Conservation (phyloP, 2,888 invertebrate genomes). For the Hypselothyrea guttata region DNA sequence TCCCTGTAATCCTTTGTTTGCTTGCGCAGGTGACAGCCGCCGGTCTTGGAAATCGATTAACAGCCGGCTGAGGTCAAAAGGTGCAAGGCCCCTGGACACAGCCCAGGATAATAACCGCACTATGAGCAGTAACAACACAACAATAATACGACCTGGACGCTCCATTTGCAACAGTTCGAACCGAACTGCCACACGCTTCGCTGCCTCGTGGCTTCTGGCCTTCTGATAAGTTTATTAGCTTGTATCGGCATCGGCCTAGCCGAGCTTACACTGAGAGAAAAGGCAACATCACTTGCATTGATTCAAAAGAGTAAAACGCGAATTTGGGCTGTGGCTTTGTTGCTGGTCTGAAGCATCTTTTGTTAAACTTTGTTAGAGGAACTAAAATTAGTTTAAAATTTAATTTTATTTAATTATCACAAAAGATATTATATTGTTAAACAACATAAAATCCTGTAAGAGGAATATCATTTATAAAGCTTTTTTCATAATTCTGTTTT, state of each 20-base stretch:
- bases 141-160: slow-evolving; percentile 13
- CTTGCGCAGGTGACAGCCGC: slow-evolving; percentile 69
- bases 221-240: slow-evolving; percentile 77
- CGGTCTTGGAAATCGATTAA: slow-evolving; percentile 67
- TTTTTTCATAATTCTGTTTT: too few relatives aligned
- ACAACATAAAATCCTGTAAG: too few relatives aligned
- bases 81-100: slow-evolving; percentile 30
- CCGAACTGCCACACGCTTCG: slow-evolving; percentile 37
- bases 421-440: too few relatives aligned
- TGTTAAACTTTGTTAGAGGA: too few relatives aligned
- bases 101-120: slow-evolving; percentile 5
- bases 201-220: slow-evolving; percentile 41
- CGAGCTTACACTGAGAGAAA: slow-evolving; percentile 37
- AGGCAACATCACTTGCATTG: too few relatives aligned
- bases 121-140: not conserved
- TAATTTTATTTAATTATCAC: too few relatives aligned
- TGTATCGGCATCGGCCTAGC: slow-evolving; percentile 21
- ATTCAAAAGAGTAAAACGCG: too few relatives aligned
- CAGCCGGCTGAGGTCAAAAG: slow-evolving; percentile 40
- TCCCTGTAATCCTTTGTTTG: slow-evolving; percentile 69
- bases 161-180: slow-evolving; percentile 26
- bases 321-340: too few relatives aligned
- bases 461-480: too few relatives aligned
- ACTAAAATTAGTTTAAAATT: too few relatives aligned
- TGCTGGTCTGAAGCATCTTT: too few relatives aligned